Conservation (phyloP, 2,797 vertebrate genomes). For the Fistularia commersonii region DNA sequence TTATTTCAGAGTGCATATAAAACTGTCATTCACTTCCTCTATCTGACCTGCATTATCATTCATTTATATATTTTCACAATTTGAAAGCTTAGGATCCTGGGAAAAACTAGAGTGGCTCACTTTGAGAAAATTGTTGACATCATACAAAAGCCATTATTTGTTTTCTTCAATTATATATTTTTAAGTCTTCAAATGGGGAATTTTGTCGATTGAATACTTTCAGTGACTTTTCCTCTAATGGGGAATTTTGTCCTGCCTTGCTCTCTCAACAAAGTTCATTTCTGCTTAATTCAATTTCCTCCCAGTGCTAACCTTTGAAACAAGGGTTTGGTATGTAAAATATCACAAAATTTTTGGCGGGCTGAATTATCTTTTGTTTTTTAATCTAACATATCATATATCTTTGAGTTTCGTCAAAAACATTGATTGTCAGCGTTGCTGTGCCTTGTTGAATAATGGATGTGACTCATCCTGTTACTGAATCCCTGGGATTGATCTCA, state of each 20-base stretch:
- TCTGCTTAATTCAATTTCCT: conserved; percentile 63
- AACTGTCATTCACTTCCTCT: no score
- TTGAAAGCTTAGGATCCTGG: no score
- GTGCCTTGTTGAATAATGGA: conserved; percentile 66
- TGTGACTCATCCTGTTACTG: conserved; percentile 48
- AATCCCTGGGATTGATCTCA: conserved; percentile 58
- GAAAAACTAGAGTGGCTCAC: no score
- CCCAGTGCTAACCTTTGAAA: conserved; percentile 65
- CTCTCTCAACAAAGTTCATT: conserved; percentile 61
- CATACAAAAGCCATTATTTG: no score
- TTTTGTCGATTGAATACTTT: conserved; percentile 46
- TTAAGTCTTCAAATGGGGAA: conserved; percentile 32
- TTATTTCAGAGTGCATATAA: no score
- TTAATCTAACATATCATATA: conserved; percentile 59
- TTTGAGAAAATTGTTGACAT: no score
- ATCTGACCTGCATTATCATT: no score
- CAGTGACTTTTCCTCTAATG: conserved; percentile 54
- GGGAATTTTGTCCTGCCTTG: conserved; percentile 41
- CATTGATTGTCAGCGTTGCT: conserved; percentile 55
- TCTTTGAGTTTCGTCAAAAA: conserved; percentile 76
- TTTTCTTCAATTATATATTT: no score
- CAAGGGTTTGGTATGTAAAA: conserved; percentile 65
- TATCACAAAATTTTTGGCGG: conserved; percentile 58
- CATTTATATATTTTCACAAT: no score
- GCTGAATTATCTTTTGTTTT: conserved; percentile 68